Evolutionary conservation across 2,888 invertebrate species (phyloP), one percentile per base, ranked within the genome.

Genomic region (Zhuqinia jingwanae): DNA sequence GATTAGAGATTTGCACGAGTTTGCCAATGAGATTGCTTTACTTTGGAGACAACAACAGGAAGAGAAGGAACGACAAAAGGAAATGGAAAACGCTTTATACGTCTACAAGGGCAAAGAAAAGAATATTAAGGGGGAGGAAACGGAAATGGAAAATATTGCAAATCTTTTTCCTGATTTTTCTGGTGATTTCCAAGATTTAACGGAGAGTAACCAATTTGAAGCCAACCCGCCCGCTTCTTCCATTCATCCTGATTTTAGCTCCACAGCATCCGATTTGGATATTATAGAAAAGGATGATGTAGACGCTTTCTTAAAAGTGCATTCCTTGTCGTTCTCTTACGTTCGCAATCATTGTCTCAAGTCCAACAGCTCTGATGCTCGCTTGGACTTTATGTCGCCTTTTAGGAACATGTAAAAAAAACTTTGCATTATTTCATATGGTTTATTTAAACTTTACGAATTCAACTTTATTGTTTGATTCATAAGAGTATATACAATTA

Each of bases 21-120:
- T 93, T 95, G 0, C 92, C 0, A 93, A 93, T 77, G 93, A 94
- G 58, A 94, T 96, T 76, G 95, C 96, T 25, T 92, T 94, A 79
- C 93, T 95, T 0, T 98, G 98, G 97, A 95, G 95, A 91, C 94
- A 56, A 22, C 89, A 95, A 84, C 96, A 97, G 90, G 95, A 96
- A 91, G 94, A 94, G 73, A 94, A 95, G 30, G 94, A 94, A 20
- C 95, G 95, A 89, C 93, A 93, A 90, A 94, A 94, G 90, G 94
- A 95, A 89, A 94, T 94, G 77, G 96, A 96, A 90, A 95, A 96
- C 85, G 96, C 91, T 15, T 53, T 90, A 30, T 91, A 90, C 45
- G 58, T 90, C 53, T 88, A 88, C 56, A 90, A 89, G 65, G 90
- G 91, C 25, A 88, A 85, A 36, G 90, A 90, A 36, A 80, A 85